Conservation (phyloP, 2,888 invertebrate species). For the Acronicta psi region DNA sequence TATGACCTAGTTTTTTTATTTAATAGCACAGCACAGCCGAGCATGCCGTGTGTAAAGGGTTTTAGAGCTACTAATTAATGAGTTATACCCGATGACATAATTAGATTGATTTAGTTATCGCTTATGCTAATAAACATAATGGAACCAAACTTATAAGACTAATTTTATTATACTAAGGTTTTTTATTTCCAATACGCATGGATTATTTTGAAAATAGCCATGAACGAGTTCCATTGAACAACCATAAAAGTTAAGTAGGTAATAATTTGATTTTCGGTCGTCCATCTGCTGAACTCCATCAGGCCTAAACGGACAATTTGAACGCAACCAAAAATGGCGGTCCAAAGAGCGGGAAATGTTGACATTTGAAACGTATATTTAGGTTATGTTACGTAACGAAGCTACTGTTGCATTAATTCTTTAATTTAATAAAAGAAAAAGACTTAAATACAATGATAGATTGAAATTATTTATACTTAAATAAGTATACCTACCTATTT, state of each 20-base stretch:
- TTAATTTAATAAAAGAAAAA: too few relatives aligned
- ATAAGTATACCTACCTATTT: too few relatives aligned
- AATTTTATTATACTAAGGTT: neutral
- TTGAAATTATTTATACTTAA: too few relatives aligned
- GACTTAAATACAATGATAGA: too few relatives aligned
- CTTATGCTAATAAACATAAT: neutral
- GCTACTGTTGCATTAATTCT: too few relatives aligned
- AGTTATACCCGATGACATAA: neutral
- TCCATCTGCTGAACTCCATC: slow-evolving; percentile 17
- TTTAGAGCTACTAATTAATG: too few relatives aligned
- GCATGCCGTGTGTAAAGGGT: too few relatives aligned
- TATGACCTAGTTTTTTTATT: slow-evolving; percentile 2
- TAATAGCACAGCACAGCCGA: too few relatives aligned
- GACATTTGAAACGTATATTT: slow-evolving; percentile 21
- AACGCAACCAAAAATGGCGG: slow-evolving; percentile 35
- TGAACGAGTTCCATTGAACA: neutral
- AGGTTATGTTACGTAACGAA: neutral
- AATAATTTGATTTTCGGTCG: slow-evolving; percentile 13
- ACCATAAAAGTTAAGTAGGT: neutral
- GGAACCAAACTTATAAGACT: slow-evolving; percentile 1
- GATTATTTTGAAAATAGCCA: neutral
- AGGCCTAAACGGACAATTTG: slow-evolving; percentile 19
- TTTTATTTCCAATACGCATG: neutral
- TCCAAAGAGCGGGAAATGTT: slow-evolving; percentile 32
- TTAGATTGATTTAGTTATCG: neutral